phyloP scores from a whole-genome alignment of 2,113 vertebrate genomes.

The Lucifuga dentata region DNA sequence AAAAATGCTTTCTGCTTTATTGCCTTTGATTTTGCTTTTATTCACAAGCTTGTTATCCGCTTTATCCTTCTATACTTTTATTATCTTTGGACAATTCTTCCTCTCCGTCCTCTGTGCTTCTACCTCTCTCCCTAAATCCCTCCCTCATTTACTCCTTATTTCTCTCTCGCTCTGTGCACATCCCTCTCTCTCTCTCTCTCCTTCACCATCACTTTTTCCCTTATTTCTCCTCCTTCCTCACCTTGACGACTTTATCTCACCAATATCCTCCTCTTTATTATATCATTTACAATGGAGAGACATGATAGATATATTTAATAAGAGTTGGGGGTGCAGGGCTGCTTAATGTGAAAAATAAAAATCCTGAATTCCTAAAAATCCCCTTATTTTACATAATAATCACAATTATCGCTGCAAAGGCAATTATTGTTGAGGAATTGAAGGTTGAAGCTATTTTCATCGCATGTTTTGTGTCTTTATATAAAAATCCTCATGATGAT shows the following conservation, averaged over 20 bases:
- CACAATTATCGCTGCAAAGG: no score
- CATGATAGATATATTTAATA: rapidly evolving
- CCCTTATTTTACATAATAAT: no score
- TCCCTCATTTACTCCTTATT: constrained; percentile 63
- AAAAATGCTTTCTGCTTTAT: constrained; percentile 30
- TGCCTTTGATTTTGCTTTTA: constrained; percentile 38
- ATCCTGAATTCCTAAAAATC: no score
- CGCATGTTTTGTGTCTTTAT: no score
- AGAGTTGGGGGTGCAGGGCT: neutral
- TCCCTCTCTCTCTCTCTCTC: constrained; percentile 6
- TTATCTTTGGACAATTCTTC: constrained; percentile 37
- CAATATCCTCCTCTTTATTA: constrained; percentile 13
- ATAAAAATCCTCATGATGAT: no score
- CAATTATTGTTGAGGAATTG: no score
- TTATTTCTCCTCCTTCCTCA: constrained; percentile 8
- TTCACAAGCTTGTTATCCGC: constrained; percentile 30
- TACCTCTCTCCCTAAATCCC: constrained; percentile 56
- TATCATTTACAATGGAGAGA: constrained; percentile 16
- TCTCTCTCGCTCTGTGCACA: constrained; percentile 10
- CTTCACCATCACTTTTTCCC: neutral
- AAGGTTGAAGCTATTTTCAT: no score
- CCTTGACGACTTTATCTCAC: neutral
- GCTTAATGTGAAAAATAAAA: neutral
- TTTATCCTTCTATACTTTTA: constrained; percentile 21
- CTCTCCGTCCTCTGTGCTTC: neutral